Evolutionary conservation across 1,140 invertebrate species (phyloP).

Genomic region (Paralvinella palmiformis): DNA sequence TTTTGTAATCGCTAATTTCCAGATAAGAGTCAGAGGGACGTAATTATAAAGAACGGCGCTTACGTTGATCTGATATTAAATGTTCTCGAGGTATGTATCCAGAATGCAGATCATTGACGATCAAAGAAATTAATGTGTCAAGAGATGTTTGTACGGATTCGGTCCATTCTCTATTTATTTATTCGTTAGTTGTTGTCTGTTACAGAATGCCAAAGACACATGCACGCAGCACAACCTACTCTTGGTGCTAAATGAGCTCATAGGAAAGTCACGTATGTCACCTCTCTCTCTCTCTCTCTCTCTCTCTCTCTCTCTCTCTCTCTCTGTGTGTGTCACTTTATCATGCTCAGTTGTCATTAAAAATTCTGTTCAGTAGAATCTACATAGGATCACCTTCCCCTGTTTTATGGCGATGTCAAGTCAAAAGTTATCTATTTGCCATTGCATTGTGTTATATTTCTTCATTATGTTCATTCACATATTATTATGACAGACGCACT

Average conservation of each 20-base stretch:
- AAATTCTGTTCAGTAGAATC: not conserved
- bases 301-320: not conserved
- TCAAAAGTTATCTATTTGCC: not conserved
- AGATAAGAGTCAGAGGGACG: constrained; percentile 40
- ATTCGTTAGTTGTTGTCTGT: not conserved
- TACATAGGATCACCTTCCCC: not conserved
- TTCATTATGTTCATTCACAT: too few species aligned
- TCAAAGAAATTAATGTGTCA: not conserved
- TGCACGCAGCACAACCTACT: constrained; percentile 30
- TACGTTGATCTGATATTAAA: constrained; percentile 34
- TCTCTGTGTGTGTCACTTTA: not conserved
- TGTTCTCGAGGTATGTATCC: constrained; percentile 34
- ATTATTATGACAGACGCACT: too few species aligned
- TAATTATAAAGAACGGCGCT: constrained; percentile 30
- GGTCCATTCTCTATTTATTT: not conserved
- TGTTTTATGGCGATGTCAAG: too few species aligned
- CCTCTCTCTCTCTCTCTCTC: not conserved
- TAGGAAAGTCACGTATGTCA: constrained; percentile 44
- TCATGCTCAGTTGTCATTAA: not conserved
- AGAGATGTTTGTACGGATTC: not conserved
- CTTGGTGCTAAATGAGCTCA: constrained; percentile 33
- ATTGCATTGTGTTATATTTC: not conserved
- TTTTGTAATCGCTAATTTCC: constrained; percentile 20
- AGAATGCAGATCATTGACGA: not conserved
- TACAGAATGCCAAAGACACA: not conserved